Base-by-base conservation (phyloP, 2,113 vertebrate genomes). In the Serilophus lunatus region DNA sequence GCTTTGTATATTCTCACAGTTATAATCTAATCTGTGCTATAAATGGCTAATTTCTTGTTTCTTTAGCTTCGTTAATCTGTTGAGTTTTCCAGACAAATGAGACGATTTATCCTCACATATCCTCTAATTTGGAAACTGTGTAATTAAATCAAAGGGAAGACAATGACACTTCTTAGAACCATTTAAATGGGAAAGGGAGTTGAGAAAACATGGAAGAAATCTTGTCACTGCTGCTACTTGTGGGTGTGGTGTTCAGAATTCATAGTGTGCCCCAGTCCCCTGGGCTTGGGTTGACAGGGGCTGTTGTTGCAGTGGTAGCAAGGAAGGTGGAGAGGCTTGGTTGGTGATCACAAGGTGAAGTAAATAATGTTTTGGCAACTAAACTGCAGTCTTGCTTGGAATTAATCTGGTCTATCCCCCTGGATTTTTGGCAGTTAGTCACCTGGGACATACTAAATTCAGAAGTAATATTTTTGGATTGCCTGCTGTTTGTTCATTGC, bases 141-240 rank as follows among this genome's bases (percentile, higher is more conserved):
- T 69, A 65, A 79, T 36, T 88, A 22, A 86, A 54, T 75, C 33
- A 68, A 29, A 78, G 75, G 53, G 57, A 89, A 65, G 42, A 18
- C 40, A 76, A 33, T 1, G 0, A 16, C 10, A 42, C 8, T 65
- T 60, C 10, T 49, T 64, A 72, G 25, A 88, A 57, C 22, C 0
- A 0, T 38, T 64, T 38, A 38, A 72, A 36, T 53, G 4, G 2
- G 40, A 64, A 57, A 66, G 31, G 7, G 4, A 4, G 13, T 91
- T 60, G 56, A 60, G 53, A 65, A 92, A 57, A 57, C 0, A 3
- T 72, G 35, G 24, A 56, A 56, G 22, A 36, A 81, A 53, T 38
- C 12, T 51, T 83, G 36, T 85, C 11, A 9, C 25, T 89, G 72
- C 35, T 78, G 22, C 44, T 65, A 2, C n/a, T 82, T 51, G 26